Percentiles rank a stretch among this genome's conserved stretches.
phyloP scores from a whole-genome alignment of 2,888 invertebrate species.

The Dynastes hyllus region DNA sequence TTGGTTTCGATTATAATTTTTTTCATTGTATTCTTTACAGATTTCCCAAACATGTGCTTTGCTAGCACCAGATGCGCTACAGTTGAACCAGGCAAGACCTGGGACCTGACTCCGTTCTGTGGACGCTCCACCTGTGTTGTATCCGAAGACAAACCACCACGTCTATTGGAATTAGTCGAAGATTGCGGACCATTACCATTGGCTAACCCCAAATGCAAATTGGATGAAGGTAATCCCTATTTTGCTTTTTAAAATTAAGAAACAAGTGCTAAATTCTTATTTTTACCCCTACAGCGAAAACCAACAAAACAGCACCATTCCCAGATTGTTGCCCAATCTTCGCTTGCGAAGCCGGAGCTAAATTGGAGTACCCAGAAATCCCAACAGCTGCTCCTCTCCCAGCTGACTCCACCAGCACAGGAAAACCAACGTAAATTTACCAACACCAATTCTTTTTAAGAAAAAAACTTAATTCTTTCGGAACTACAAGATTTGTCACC shows the following conservation, averaged over 20 bases:
- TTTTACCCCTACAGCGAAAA: conserved; percentile 78
- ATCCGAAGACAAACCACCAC: conserved; percentile 83
- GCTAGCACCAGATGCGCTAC: conserved; percentile 93
- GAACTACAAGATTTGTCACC: too few species aligned
- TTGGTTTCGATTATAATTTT: too few species aligned
- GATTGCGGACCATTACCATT: conserved; percentile 93
- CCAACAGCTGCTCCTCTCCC: conserved; percentile 72
- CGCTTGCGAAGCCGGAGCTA: conserved; percentile 89
- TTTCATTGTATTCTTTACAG: conserved; percentile 70
- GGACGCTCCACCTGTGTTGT: conserved; percentile 92
- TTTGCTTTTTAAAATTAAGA: neutral
- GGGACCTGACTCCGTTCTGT: conserved; percentile 92
- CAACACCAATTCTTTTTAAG: neutral
- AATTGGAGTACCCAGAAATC: conserved; percentile 90
- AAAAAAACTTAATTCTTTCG: conserved; percentile 3
- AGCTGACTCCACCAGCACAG: conserved; percentile 59
- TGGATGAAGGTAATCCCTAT: conserved; percentile 74
- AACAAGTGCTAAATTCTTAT: neutral
- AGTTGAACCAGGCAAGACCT: conserved; percentile 87
- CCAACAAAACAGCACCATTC: conserved; percentile 92
- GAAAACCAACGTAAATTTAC: conserved; percentile 48
- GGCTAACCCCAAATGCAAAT: conserved; percentile 90
- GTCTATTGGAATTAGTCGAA: conserved; percentile 88
- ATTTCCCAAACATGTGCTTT: conserved; percentile 94
- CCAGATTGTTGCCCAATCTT: conserved; percentile 90